Conservation (phyloP, 2,113 vertebrate species). For the Struthio camelus region DNA sequence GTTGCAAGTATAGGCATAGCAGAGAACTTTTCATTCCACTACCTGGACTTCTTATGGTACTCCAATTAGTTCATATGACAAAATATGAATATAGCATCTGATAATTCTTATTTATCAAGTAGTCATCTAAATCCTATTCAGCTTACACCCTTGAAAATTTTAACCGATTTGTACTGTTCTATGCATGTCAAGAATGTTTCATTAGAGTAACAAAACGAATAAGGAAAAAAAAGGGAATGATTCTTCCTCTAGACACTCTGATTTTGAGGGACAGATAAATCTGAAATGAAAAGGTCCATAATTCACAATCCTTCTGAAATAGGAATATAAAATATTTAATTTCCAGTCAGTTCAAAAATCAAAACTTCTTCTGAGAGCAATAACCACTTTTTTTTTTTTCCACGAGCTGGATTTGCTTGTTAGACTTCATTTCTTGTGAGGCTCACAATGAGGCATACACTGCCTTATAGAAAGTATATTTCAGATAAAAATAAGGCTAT, state of each 20-base stretch:
- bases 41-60: background rate
- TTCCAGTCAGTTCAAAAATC: background rate
- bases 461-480: background rate
- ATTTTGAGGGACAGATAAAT: background rate
- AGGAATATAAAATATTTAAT: background rate
- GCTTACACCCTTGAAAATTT: background rate
- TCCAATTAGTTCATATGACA: background rate
- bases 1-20: background rate
- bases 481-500: accelerated
- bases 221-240: background rate
- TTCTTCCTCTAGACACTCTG: background rate
- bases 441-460: background rate
- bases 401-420: background rate
- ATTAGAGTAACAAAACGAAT: background rate
- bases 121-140: background rate
- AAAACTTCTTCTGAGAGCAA: background rate
- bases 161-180: background rate
- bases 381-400: background rate
- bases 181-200: background rate
- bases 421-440: background rate
- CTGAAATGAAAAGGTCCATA: background rate
- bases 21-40: background rate
- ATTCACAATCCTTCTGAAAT: background rate
- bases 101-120: background rate
- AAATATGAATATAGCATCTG: background rate